These are phyloP conservation scores for Rana temporaria DNA, from an alignment of 2,113 vertebrate species.

Conservation along the genomic window DNA sequence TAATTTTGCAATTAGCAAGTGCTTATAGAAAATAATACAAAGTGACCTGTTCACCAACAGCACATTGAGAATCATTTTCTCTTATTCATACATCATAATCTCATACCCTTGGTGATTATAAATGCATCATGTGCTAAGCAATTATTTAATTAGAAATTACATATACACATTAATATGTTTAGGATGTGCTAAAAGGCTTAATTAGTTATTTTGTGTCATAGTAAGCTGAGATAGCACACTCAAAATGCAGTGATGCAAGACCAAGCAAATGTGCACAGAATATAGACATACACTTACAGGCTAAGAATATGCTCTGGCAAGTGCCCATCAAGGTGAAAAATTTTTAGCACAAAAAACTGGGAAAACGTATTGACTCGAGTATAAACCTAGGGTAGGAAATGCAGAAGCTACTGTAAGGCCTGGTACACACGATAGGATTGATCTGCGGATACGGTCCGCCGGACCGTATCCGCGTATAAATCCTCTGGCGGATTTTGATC, in stretches of 20 bases:
- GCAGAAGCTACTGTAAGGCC: too few species aligned
- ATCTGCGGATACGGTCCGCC: too few species aligned
- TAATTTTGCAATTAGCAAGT: conserved; percentile 22
- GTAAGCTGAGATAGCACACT: not conserved
- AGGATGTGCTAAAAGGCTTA: not conserved
- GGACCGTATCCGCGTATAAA: too few species aligned
- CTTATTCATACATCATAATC: conserved; percentile 3
- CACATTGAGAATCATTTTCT: not conserved
- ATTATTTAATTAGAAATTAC: conserved; percentile 31
- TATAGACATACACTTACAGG: not conserved
- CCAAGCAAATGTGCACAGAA: not conserved
- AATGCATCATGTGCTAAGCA: conserved; percentile 3
- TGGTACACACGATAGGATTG: too few species aligned
- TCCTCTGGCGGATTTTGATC: too few species aligned
- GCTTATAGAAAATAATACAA: conserved; percentile 38
- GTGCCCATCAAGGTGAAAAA: too few species aligned
- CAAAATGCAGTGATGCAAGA: not conserved
- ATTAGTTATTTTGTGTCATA: not conserved
- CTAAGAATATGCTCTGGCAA: too few species aligned
- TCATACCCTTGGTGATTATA: not conserved
- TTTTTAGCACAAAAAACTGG: too few species aligned
- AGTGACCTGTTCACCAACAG: conserved; percentile 22
- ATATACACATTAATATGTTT: not conserved
- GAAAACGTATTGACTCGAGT: too few species aligned
- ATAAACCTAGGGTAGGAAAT: too few species aligned